Conservation (phyloP, 2,888 invertebrate genomes). For the Spisula subtruncata region DNA sequence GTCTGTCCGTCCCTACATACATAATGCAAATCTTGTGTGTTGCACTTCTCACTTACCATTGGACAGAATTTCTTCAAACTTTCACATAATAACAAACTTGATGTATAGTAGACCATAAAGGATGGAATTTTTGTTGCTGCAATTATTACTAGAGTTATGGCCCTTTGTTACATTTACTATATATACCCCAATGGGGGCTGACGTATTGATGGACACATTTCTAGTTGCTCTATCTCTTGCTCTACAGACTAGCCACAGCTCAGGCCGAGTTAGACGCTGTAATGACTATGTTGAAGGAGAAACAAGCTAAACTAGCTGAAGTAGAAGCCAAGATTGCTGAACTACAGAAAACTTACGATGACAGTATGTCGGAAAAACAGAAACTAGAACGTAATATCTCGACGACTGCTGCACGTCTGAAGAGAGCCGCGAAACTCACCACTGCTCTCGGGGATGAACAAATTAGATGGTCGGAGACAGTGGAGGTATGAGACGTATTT, state of each 20-base stretch:
- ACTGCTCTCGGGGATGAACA: slow-evolving; percentile 96
- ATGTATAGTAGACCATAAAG: no score
- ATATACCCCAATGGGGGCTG: no score
- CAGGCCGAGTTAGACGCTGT: slow-evolving; percentile 93
- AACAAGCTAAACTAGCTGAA: slow-evolving; percentile 94
- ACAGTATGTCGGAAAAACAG: slow-evolving; percentile 91
- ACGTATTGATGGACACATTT: no score
- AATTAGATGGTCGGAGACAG: slow-evolving; percentile 93
- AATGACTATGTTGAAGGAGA: slow-evolving; percentile 92
- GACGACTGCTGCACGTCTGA: slow-evolving; percentile 93
- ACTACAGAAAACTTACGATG: slow-evolving; percentile 87
- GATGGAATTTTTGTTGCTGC: no score
- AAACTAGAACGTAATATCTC: slow-evolving; percentile 92
- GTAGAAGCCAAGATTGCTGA: slow-evolving; percentile 92
- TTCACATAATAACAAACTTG: no score
- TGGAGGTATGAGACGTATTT: slow-evolving; percentile 89
- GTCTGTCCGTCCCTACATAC: no score
- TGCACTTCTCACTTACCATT: no score
- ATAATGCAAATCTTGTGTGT: no score
- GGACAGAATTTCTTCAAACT: no score
- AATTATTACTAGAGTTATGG: no score
- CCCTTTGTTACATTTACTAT: no score
- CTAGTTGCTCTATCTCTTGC: no score
- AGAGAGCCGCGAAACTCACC: slow-evolving; percentile 94
- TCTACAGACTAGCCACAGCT: slow-evolving; percentile 89